Conservation (phyloP, 2,113 vertebrate species). For the Butorides virescens region DNA sequence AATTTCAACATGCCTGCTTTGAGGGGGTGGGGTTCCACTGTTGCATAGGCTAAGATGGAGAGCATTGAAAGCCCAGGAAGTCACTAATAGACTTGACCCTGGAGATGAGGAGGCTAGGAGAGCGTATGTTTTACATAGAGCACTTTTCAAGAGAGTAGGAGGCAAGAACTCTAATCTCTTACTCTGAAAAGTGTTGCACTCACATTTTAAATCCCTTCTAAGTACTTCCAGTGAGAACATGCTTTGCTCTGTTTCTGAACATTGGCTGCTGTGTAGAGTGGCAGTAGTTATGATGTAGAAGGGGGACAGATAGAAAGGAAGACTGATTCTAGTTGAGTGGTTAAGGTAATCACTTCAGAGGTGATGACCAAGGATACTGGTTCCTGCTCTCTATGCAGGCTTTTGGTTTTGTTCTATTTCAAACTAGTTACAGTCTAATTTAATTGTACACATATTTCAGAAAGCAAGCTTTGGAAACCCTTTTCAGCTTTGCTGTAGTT, state of each 20-base stretch:
- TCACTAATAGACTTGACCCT: neutral
- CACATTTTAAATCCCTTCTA: neutral
- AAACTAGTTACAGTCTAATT: neutral
- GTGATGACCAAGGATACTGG: neutral
- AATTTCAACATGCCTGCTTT: neutral
- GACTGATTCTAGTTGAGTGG: neutral
- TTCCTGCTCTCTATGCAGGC: neutral
- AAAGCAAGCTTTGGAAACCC: neutral
- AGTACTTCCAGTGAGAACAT: neutral
- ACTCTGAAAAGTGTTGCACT: neutral
- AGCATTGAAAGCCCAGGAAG: neutral
- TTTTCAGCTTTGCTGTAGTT: neutral
- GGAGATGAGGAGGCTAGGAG: neutral
- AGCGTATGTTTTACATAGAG: neutral
- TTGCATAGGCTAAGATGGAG: neutral
- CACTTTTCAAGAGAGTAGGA: neutral
- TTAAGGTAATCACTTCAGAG: neutral
- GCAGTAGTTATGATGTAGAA: neutral
- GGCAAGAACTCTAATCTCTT: neutral
- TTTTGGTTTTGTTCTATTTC: neutral
- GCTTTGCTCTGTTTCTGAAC: neutral
- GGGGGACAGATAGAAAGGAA: neutral
- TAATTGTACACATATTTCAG: neutral
- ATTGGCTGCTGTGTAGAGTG: neutral
- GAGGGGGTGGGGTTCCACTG: neutral